Evolutionary conservation across 2,797 vertebrate species (phyloP).

Genomic region (Hozukius guyotensis): DNA sequence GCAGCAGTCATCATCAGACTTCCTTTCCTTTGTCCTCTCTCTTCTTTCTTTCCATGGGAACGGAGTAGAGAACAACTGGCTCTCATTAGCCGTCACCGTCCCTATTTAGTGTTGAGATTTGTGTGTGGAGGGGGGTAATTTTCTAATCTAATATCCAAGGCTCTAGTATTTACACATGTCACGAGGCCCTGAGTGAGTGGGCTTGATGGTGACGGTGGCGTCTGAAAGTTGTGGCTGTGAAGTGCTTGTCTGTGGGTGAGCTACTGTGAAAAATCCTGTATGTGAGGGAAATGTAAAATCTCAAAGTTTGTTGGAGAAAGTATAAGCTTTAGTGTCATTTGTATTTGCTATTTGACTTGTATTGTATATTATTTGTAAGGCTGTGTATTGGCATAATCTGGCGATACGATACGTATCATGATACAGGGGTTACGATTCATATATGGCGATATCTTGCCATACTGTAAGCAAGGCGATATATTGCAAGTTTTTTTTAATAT

Average conservation of each 20-base stretch:
- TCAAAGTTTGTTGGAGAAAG: background rate
- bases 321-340: background rate
- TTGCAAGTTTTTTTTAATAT: background rate
- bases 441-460: background rate
- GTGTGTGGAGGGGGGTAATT: constrained; percentile 42
- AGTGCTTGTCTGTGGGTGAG: constrained; percentile 10
- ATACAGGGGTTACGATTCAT: background rate
- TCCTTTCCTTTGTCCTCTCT: constrained; percentile 41
- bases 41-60: constrained; percentile 51
- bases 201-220: constrained; percentile 23
- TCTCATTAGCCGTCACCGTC: constrained; percentile 64
- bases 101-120: constrained; percentile 62
- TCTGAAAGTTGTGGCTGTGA: constrained; percentile 30
- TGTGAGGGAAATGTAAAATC: background rate
- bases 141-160: constrained; percentile 69
- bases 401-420: no score
- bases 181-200: constrained; percentile 44
- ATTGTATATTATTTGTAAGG: background rate
- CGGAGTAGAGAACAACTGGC: constrained; percentile 61
- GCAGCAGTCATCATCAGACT: constrained; percentile 36
- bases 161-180: constrained; percentile 49
- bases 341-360: background rate
- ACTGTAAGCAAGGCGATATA: background rate
- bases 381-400: background rate
- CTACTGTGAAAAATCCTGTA: constrained; percentile 19